phyloP scores from a whole-genome alignment of 2,888 invertebrate species.

The Chalcosyrphus nemorum region DNA sequence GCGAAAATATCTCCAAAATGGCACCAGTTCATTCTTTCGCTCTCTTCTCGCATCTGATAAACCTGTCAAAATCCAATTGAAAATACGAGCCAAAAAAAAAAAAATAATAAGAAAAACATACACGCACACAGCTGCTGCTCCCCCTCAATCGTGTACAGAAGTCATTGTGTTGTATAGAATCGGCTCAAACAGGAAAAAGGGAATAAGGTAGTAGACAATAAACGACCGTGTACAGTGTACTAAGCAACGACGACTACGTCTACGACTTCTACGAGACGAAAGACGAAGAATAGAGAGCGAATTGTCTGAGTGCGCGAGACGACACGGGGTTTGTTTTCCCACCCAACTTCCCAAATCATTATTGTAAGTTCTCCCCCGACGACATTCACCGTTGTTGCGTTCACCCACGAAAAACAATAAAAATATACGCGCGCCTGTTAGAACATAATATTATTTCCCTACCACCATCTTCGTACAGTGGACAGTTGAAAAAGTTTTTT shows the following conservation, averaged over 20 bases:
- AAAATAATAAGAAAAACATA: conserved; percentile 25
- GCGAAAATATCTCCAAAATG: conserved; percentile 62
- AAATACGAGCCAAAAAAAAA: conserved; percentile 22
- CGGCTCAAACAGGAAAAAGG: conserved; percentile 31
- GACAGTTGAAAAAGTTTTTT: background rate
- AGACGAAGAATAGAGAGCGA: conserved; percentile 32
- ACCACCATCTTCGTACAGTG: conserved; percentile 4
- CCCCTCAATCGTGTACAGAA: background rate
- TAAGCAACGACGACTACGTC: conserved; percentile 19
- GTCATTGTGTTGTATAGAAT: no score
- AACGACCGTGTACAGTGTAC: conserved; percentile 11
- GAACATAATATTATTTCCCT: conserved; percentile 5
- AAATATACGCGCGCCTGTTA: conserved; percentile 14
- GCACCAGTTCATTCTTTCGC: conserved; percentile 52
- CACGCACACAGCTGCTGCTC: conserved; percentile 39
- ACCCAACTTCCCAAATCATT: conserved; percentile 39
- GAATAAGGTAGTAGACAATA: conserved; percentile 35
- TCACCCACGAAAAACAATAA: conserved; percentile 3
- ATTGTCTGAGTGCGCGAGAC: conserved; percentile 49
- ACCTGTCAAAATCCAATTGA: conserved; percentile 60
- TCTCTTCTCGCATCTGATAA: conserved; percentile 34
- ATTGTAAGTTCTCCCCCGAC: conserved; percentile 11
- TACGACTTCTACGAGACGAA: background rate
- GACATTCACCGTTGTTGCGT: background rate
- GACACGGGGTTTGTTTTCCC: conserved; percentile 56